phyloP scores from a whole-genome alignment of 2,797 vertebrate species.

The Sebastiscus albofasciatus region DNA sequence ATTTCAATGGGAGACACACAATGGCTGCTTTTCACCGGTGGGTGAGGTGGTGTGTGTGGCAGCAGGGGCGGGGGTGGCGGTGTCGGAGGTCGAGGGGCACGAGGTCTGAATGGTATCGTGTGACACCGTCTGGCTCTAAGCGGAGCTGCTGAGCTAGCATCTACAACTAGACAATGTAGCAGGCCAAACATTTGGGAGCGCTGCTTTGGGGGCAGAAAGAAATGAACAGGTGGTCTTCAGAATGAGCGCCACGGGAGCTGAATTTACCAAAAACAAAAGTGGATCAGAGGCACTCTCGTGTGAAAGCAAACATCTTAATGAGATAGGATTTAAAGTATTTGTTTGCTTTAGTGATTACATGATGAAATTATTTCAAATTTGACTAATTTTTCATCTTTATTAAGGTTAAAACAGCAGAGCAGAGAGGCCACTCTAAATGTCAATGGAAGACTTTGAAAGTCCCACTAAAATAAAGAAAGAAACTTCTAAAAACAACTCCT shows the following conservation, averaged over 20 bases:
- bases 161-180: constrained; percentile 29
- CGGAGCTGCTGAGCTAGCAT: constrained; percentile 50
- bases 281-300: neutral
- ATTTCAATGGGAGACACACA: constrained; percentile 58
- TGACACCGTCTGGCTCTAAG: constrained; percentile 50
- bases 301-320: neutral
- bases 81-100: constrained; percentile 47
- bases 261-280: constrained; percentile 5
- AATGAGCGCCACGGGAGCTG: neutral
- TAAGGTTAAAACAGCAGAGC: neutral
- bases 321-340: neutral
- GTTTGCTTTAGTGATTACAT: neutral
- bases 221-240: constrained; percentile 46
- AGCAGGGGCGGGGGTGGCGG: constrained; percentile 1
- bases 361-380: neutral
- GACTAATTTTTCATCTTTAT: neutral
- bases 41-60: constrained; percentile 18
- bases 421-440: neutral
- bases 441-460: neutral
- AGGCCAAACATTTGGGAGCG: neutral
- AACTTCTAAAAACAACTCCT: neutral
- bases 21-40: constrained; percentile 50
- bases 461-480: neutral
- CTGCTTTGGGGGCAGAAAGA: constrained; percentile 12
- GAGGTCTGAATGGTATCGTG: constrained; percentile 49